Evolutionary conservation across 2,888 invertebrate genomes (phyloP).

Genomic region (Rhamphomyia laevipes): DNA sequence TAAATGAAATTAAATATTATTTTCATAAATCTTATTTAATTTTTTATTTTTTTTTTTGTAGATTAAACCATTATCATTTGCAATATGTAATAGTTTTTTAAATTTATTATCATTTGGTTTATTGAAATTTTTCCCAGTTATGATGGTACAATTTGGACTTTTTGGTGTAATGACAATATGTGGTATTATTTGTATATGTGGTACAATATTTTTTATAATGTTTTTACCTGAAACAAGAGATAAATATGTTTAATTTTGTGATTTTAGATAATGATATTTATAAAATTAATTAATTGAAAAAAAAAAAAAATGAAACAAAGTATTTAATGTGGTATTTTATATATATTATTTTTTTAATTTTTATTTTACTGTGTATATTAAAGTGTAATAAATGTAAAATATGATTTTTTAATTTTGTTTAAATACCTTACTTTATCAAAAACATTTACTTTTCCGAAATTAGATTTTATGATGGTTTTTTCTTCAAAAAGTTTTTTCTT

Average conservation of each 20-base stretch:
- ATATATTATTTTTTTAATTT: no score
- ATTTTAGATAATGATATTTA: background rate
- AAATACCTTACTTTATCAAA: no score
- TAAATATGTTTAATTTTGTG: slow-evolving; percentile 21
- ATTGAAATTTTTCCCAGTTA: slow-evolving; percentile 11
- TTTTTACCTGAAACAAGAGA: slow-evolving; percentile 12
- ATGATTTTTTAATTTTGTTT: no score
- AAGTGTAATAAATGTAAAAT: no score
- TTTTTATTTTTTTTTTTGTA: slow-evolving; percentile 2
- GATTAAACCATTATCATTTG: slow-evolving; percentile 11
- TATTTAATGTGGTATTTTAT: no score
- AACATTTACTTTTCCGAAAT: no score
- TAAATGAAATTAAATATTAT: no score
- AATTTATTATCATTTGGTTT: slow-evolving; percentile 12
- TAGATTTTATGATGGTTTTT: no score
- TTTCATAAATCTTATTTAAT: background rate
- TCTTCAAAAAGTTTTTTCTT: no score
- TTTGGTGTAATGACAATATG: slow-evolving; percentile 11
- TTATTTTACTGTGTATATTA: no score
- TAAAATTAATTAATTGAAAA: background rate
- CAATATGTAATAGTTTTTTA: slow-evolving; percentile 10
- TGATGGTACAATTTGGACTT: slow-evolving; percentile 9
- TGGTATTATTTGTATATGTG: slow-evolving; percentile 6
- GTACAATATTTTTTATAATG: slow-evolving; percentile 5
- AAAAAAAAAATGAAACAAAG: no score